Evolutionary conservation across 2,888 invertebrate genomes (phyloP), one percentile per base, ranked within the genome.

Genomic region (Thereva nobilitata): DNA sequence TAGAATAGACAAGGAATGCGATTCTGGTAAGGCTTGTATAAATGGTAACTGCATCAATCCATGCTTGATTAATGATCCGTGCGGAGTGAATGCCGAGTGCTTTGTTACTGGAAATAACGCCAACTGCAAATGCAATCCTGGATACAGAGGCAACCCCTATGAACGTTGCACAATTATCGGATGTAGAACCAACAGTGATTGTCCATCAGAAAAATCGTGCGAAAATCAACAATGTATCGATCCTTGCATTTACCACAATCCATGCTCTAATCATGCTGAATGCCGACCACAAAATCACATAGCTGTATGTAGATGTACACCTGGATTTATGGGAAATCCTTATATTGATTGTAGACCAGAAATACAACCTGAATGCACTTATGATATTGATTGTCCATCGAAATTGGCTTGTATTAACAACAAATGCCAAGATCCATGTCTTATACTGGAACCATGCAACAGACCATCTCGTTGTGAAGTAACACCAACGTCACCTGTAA

Each of bases 41-140:
- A 93, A 93, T 76, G 89, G 89, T 69, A 90, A 91, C 75, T 95
- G 94, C 77, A 84, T 94, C 61, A 92, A 90, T 77, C 94, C 95
- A 3, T 96, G 95, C 75, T 82, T 93, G 40, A 82, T 93, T 5
- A 86, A 88, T 72, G 89, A 89, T 75, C 88, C 89, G 4, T 95
- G 95, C 74, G 93, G 92, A 66, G 83, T 86, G 6, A 93, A 93
- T 75, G 89, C 92, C 4, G 92, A 93, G 78, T 94, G 93, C 77
- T 89, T 86, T 74, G 88, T 88, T 0, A 85, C 87, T 73, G 85
- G 87, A 71, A 92, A 89, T 75, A 83, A 84, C 41, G 88, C 92
- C 0, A 86, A 90, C 72, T 95, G 95, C 77, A 86, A 89, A 67
- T 95, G 95, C 76, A 84, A 86, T 50, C 85, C 88, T 70, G 95